Conservation (phyloP, 2,797 vertebrate species). For the Xenops minutus region DNA sequence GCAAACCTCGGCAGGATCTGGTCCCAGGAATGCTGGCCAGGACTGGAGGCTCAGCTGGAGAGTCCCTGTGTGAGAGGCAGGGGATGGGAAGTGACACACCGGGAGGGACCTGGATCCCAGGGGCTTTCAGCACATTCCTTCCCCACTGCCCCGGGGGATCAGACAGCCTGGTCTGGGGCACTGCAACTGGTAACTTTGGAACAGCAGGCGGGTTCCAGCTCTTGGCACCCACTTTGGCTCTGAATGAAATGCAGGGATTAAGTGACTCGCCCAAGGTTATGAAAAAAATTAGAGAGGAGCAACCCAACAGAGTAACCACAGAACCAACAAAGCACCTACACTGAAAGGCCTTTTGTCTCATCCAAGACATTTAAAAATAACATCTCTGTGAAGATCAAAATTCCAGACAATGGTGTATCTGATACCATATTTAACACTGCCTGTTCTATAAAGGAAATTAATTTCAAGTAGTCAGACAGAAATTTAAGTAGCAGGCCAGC, state of each 20-base stretch:
- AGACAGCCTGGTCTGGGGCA: not conserved
- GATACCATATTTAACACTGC: not conserved
- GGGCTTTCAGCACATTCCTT: not conserved
- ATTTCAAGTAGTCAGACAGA: not conserved
- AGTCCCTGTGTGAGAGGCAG: constrained; percentile 17
- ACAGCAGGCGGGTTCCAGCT: not conserved
- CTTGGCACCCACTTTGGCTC: not conserved
- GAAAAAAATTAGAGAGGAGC: not conserved
- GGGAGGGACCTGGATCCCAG: not conserved
- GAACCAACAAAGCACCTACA: not conserved
- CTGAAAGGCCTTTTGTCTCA: not conserved
- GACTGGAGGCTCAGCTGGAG: constrained; percentile 48
- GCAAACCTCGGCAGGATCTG: constrained; percentile 12
- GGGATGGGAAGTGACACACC: not conserved
- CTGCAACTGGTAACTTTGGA: not conserved
- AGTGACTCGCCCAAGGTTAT: not conserved
- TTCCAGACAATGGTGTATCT: not conserved
- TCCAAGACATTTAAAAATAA: not conserved
- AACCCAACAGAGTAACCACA: not conserved
- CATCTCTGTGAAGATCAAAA: not conserved
- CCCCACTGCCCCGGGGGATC: not conserved
- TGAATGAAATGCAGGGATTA: not conserved
- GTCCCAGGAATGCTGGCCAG: constrained; percentile 71
- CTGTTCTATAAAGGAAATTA: not conserved
- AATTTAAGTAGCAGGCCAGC: not conserved